Conservation (phyloP, 2,888 invertebrate genomes). For the Philonicus albiceps region DNA sequence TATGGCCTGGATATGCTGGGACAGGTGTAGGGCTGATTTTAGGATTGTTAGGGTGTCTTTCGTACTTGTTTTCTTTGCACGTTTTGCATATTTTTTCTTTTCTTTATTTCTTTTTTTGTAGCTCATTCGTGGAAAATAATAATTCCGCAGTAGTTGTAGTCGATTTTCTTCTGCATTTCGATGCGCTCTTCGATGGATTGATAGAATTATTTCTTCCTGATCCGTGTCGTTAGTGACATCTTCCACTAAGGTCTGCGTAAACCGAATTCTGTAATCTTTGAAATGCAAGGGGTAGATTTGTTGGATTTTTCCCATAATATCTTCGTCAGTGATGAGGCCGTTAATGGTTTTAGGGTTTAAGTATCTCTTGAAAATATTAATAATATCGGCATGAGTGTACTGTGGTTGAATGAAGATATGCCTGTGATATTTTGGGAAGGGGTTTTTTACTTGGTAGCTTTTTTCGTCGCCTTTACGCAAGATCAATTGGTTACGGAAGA, state of each 20-base stretch:
- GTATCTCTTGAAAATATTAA: slow-evolving; percentile 41
- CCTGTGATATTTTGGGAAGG: slow-evolving; percentile 31
- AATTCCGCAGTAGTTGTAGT: not conserved
- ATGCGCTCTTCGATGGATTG: slow-evolving; percentile 44
- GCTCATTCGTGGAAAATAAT: slow-evolving; percentile 35
- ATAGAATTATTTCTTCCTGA: slow-evolving; percentile 45
- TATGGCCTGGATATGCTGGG: slow-evolving; percentile 39
- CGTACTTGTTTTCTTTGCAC: slow-evolving; percentile 3
- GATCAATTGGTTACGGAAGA: slow-evolving; percentile 43
- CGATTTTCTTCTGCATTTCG: slow-evolving; percentile 42
- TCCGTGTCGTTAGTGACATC: slow-evolving; percentile 37
- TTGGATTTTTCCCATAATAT: slow-evolving; percentile 45
- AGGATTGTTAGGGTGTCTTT: slow-evolving; percentile 2
- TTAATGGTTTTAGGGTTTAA: slow-evolving; percentile 38
- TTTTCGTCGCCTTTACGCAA: not conserved
- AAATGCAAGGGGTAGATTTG: slow-evolving; percentile 45
- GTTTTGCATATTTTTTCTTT: not conserved
- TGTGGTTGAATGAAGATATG: slow-evolving; percentile 38
- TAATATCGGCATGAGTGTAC: slow-evolving; percentile 23
- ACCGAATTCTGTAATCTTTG: slow-evolving; percentile 43
- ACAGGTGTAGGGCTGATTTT: slow-evolving; percentile 30
- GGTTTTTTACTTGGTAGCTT: slow-evolving; percentile 13
- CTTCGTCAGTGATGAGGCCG: slow-evolving; percentile 42
- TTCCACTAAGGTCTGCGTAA: slow-evolving; percentile 41
- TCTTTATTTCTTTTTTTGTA: not conserved